These are phyloP conservation scores for Dorcus hopei DNA, from an alignment of 2,888 invertebrate genomes.

Conservation along the genomic window DNA sequence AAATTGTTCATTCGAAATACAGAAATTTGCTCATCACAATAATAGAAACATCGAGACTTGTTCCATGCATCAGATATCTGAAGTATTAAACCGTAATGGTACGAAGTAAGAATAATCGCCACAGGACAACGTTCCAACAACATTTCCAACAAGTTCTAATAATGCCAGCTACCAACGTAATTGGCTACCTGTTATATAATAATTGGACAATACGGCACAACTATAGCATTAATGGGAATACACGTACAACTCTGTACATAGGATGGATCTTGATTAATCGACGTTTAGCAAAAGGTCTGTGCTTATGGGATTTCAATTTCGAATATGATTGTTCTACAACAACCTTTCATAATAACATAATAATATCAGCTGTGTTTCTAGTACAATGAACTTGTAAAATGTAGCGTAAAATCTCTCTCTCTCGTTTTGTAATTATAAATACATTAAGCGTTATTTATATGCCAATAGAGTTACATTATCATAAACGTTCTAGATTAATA, in stretches of 20 bases:
- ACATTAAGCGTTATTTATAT: slow-evolving; percentile 26
- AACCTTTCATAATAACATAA: slow-evolving; percentile 21
- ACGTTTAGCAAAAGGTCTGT: slow-evolving; percentile 10
- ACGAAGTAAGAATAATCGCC: slow-evolving; percentile 26
- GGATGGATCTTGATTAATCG: slow-evolving; percentile 23
- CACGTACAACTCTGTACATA: slow-evolving; percentile 12
- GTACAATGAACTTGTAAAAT: slow-evolving; percentile 25
- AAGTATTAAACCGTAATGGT: slow-evolving; percentile 15
- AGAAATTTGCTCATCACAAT: too few relatives aligned
- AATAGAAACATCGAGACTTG: too few relatives aligned
- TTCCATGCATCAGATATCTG: too few relatives aligned
- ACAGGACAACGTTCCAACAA: slow-evolving; percentile 33
- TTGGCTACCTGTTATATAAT: slow-evolving; percentile 39
- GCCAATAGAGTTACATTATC: slow-evolving; percentile 8
- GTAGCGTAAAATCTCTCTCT: slow-evolving; percentile 14
- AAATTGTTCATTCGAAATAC: too few relatives aligned
- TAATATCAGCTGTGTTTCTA: slow-evolving; percentile 16
- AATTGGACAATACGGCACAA: slow-evolving; percentile 33
- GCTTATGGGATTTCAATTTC: slow-evolving; percentile 23
- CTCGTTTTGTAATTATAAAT: slow-evolving; percentile 27
- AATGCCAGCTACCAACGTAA: slow-evolving; percentile 33
- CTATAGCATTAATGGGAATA: slow-evolving; percentile 17
- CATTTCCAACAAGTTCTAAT: slow-evolving; percentile 36
- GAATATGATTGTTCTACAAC: slow-evolving; percentile 22
- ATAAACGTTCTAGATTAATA: slow-evolving; percentile 11